Base-by-base conservation (phyloP, 2,113 vertebrate species). In the Erinaceus europaeus region DNA sequence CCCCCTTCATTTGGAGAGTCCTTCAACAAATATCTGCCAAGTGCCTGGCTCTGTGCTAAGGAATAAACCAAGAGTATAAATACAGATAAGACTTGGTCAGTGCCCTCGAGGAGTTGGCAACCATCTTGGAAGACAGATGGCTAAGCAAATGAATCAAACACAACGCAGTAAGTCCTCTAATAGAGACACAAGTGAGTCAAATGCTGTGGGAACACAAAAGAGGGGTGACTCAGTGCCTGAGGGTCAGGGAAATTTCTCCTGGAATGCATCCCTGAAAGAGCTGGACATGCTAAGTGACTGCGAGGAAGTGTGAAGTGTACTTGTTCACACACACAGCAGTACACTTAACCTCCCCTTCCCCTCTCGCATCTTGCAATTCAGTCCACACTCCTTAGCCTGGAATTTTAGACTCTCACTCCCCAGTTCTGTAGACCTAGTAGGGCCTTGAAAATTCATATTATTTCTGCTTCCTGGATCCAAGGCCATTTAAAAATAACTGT, bases 111-210 rank as follows among this genome's bases (percentile, higher is more conserved):
- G 71, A 73, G 69, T 0, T 59, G 78, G 52, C 78, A 44, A 53
- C 17, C 44, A 11, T 88, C 44, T 68, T 25, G 40, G 57, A 72
- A 92, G 83, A 55, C 75, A 77, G 84, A 62, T 78, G 88, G n/a
- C 53, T 55, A 5, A 55, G 36, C 36, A 71, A 46, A 71, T 75
- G 80, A 52, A 61, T 61, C 46, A 78, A 84, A 77, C 2, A 40
- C 53, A 36, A 11, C 2, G 10, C 23, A 2, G 2, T 1, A 29
- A 61, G 81, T 50, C 50, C 57, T 48, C 32, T 18, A 2, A 32
- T 1, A 17, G 46, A 46, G 85, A 53, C 42, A 1, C 0, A 23
- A 67, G n/a, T 27, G 23, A 57, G 42, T 46, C 46, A 4, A 12
- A 36, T 15, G 48, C 68, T 0, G 23, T 12, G 18, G 29, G 55